A percentile compares a stretch with the other conserved stretches of the same genome.
Conservation (phyloP, 92 coral and sea anemone species). For the Palythoa grandis region DNA sequence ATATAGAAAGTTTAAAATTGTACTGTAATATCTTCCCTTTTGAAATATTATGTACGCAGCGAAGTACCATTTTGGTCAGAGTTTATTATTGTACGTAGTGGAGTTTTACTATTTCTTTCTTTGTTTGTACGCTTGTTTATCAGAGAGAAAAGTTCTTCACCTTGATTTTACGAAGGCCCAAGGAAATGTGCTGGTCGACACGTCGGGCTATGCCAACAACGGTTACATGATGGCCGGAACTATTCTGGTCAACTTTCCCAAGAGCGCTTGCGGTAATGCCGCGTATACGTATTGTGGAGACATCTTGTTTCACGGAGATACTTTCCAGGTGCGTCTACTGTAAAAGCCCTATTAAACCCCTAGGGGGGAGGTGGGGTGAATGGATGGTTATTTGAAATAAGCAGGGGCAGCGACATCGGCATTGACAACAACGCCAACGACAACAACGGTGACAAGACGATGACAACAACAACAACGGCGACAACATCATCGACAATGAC, state of each 20-base stretch:
- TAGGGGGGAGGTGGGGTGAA: not conserved
- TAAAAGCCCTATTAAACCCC: not conserved
- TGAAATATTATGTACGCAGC: no score
- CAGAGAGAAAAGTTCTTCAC: constrained; percentile 84
- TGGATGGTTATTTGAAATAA: no score
- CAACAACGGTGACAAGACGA: no score
- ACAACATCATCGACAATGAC: no score
- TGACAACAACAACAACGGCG: no score
- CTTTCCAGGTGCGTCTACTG: constrained; percentile 72
- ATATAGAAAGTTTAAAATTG: no score
- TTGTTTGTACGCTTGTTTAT: not conserved
- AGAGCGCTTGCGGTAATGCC: constrained; percentile 92
- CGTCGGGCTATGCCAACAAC: constrained; percentile 85
- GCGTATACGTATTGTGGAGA: constrained; percentile 95
- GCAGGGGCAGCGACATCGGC: no score
- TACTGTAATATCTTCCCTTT: no score
- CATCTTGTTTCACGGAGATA: constrained; percentile 97
- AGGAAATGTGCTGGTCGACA: constrained; percentile 73
- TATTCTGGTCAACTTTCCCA: constrained; percentile 78
- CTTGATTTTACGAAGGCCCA: constrained; percentile 77
- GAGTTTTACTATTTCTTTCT: not conserved
- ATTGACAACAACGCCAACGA: no score
- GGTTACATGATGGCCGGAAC: constrained; percentile 87
- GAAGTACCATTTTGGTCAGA: no score
- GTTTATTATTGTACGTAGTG: not conserved